Conservation (phyloP, 2,113 vertebrate species). For the Leptobrachium leishanense region DNA sequence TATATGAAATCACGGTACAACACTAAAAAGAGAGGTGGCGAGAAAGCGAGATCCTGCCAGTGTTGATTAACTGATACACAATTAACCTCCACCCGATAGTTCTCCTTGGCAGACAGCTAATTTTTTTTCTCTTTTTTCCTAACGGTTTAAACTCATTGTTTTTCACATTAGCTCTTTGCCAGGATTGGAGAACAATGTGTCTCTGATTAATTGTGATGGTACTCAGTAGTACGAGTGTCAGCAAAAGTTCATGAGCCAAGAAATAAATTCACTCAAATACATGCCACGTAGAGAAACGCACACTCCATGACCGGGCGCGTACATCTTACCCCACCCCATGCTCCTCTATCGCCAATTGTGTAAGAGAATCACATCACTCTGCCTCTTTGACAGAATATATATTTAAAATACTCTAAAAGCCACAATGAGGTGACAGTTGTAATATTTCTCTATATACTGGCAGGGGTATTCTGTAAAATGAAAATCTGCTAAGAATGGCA, state of each 20-base stretch:
- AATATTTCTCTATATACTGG: no score
- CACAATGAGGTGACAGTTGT: no score
- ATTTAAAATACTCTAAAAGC: no score
- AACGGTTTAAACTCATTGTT: constrained; percentile 54
- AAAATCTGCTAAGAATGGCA: no score
- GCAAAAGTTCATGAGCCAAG: constrained; percentile 46
- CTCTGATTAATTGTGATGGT: constrained; percentile 57
- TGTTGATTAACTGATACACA: constrained; percentile 59
- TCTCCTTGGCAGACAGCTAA: constrained; percentile 48
- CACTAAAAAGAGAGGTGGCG: neutral
- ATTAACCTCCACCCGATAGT: constrained; percentile 54
- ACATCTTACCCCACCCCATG: neutral
- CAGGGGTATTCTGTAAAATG: no score
- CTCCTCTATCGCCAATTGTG: no score
- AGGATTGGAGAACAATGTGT: constrained; percentile 32
- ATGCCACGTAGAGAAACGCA: neutral
- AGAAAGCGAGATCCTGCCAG: neutral
- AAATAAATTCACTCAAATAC: constrained; percentile 31
- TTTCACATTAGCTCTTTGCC: constrained; percentile 45
- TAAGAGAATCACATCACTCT: no score
- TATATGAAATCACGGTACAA: no score
- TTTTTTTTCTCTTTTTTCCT: neutral
- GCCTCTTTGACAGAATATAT: no score
- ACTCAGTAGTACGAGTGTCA: constrained; percentile 49
- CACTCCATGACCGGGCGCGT: neutral